A percentile compares a stretch with the other conserved stretches of the same genome.
Conservation (phyloP, 2,113 vertebrate genomes). For the Canis aureus region DNA sequence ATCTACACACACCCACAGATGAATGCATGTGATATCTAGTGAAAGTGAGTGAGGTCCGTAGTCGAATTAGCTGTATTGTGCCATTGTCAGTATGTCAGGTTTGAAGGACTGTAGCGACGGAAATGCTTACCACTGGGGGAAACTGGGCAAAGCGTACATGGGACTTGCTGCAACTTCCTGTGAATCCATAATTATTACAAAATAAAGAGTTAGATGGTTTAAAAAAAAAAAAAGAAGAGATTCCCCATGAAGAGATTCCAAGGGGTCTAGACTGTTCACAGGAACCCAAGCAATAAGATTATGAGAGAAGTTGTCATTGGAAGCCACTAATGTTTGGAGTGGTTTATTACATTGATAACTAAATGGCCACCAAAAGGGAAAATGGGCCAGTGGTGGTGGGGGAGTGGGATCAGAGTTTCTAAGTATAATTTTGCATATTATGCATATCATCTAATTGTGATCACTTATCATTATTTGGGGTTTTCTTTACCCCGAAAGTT, state of each 20-base stretch:
- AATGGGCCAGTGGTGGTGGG: not conserved
- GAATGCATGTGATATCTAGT: conserved; percentile 38
- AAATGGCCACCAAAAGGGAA: not conserved
- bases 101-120: not conserved
- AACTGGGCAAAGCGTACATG: not conserved
- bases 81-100: conserved; percentile 28
- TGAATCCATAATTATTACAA: no score
- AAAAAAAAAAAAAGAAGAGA: no score
- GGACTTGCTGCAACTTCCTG: not conserved
- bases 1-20: conserved; percentile 16
- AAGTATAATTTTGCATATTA: not conserved
- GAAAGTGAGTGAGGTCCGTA: conserved; percentile 31
- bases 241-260: rapidly evolving
- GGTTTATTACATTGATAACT: not conserved
- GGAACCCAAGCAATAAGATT: not conserved
- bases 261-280: not conserved
- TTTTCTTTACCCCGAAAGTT: rapidly evolving
- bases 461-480: not conserved
- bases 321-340: not conserved
- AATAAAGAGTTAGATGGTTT: no score
- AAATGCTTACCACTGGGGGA: not conserved
- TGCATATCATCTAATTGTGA: not conserved
- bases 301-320: not conserved
- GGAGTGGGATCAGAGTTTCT: not conserved
- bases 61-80: conserved; percentile 15